Evolutionary conservation across 2,888 invertebrate genomes (phyloP).

Genomic region (Drosophila greeni): DNA sequence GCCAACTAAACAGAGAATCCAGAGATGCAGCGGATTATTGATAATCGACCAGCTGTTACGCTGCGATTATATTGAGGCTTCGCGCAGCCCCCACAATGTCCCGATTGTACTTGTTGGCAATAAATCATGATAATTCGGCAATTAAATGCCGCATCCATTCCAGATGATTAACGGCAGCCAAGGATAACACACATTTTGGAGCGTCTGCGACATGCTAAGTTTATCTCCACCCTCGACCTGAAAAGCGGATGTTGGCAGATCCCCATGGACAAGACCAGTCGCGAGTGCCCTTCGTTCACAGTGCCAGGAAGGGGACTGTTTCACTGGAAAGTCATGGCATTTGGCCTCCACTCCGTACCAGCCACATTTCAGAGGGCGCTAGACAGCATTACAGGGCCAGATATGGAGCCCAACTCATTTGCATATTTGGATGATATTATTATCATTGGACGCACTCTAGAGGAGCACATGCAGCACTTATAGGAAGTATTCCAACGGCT

Average conservation of each 20-base stretch:
- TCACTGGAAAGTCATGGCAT: not conserved
- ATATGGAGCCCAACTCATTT: not conserved
- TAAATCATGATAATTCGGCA: not conserved
- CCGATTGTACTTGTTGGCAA: no score
- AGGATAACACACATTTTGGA: not conserved
- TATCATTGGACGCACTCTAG: not conserved
- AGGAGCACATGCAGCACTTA: no score
- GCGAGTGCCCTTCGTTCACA: not conserved
- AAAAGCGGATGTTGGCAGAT: not conserved
- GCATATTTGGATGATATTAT: not conserved
- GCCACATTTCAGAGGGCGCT: not conserved
- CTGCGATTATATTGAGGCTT: no score
- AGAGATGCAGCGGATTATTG: no score
- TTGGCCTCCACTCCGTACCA: not conserved
- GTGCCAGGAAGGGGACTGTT: not conserved
- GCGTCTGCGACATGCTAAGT: not conserved
- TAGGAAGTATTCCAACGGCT: no score
- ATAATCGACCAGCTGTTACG: no score
- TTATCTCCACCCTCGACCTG: not conserved
- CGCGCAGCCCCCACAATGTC: no score
- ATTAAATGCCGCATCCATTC: not conserved
- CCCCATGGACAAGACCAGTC: not conserved
- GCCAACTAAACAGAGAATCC: no score
- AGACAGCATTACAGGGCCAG: not conserved
- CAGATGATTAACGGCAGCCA: not conserved